phyloP scores from a whole-genome alignment of 2,113 vertebrate genomes.

The Pluvialis apricaria region DNA sequence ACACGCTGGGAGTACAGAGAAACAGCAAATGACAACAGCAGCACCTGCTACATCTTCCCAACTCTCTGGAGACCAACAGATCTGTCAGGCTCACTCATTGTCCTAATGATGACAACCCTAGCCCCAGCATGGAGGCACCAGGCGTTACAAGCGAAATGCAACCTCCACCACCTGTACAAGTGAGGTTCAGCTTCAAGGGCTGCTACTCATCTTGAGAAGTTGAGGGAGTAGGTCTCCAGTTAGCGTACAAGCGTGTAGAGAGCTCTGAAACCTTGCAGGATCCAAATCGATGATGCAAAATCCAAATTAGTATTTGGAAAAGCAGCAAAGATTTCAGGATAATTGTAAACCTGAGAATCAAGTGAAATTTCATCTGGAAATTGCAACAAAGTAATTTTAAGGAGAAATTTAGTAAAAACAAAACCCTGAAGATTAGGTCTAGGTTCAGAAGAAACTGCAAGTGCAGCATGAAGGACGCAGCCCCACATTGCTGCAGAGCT shows the following conservation, averaged over 20 bases:
- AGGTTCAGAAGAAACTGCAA: not conserved
- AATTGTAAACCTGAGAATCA: not conserved
- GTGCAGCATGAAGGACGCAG: not conserved
- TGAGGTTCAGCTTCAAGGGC: not conserved
- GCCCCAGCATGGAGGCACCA: not conserved
- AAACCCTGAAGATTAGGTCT: not conserved
- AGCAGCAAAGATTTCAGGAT: not conserved
- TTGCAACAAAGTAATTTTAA: not conserved
- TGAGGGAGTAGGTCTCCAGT: not conserved
- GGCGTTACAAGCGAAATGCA: not conserved
- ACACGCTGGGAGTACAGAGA: accelerated
- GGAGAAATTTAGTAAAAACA: not conserved
- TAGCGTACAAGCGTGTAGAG: not conserved
- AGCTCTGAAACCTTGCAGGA: not conserved
- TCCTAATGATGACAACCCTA: not conserved
- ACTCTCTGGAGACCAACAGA: not conserved
- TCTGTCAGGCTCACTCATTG: not conserved
- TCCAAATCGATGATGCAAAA: accelerated
- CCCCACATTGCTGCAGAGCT: not conserved
- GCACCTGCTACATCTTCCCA: not conserved
- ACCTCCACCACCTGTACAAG: not conserved
- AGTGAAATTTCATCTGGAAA: not conserved
- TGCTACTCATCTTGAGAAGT: not conserved
- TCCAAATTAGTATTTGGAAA: not conserved
- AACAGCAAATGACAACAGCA: not conserved